These are phyloP conservation scores for Dromius quadrimaculatus DNA, from an alignment of 2,888 invertebrate species.

Conservation along the genomic window DNA sequence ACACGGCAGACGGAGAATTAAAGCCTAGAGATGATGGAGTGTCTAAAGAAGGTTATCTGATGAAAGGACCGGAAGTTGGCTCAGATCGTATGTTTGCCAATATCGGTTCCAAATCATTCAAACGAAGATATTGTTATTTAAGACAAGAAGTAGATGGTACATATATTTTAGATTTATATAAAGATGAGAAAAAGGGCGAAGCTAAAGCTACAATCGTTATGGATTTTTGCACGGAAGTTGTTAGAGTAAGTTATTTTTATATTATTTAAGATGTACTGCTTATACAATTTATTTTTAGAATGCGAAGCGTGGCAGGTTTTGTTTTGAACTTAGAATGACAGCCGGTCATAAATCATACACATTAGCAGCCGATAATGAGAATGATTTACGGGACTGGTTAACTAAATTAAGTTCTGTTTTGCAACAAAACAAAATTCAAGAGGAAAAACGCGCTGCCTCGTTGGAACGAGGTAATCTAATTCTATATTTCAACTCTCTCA, in stretches of 20 bases:
- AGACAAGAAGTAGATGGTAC: slow-evolving; percentile 92
- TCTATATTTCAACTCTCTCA: no score
- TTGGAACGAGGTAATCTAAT: slow-evolving; percentile 70
- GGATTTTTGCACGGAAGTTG: slow-evolving; percentile 93
- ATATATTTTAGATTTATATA: slow-evolving; percentile 91
- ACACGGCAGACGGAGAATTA: slow-evolving; percentile 79
- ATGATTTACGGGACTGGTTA: slow-evolving; percentile 87
- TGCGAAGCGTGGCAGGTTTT: slow-evolving; percentile 84
- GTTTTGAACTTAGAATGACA: slow-evolving; percentile 90
- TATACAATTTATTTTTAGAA: slow-evolving; percentile 71
- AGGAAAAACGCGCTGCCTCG: slow-evolving; percentile 79
- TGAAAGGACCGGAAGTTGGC: slow-evolving; percentile 92
- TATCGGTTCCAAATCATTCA: slow-evolving; percentile 93
- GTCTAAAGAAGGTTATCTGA: slow-evolving; percentile 90
- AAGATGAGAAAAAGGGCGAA: slow-evolving; percentile 92
- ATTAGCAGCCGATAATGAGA: slow-evolving; percentile 87
- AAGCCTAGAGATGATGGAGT: slow-evolving; percentile 80
- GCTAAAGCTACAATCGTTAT: slow-evolving; percentile 93
- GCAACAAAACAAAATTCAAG: slow-evolving; percentile 84
- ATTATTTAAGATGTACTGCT: slow-evolving; percentile 5
- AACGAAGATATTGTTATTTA: slow-evolving; percentile 89
- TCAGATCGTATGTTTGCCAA: slow-evolving; percentile 92
- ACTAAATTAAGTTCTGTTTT: slow-evolving; percentile 85
- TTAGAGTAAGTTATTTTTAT: slow-evolving; percentile 71
- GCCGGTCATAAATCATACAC: slow-evolving; percentile 88